Evolutionary conservation across 2,888 invertebrate genomes (phyloP).

Genomic region (Troilus luridus): DNA sequence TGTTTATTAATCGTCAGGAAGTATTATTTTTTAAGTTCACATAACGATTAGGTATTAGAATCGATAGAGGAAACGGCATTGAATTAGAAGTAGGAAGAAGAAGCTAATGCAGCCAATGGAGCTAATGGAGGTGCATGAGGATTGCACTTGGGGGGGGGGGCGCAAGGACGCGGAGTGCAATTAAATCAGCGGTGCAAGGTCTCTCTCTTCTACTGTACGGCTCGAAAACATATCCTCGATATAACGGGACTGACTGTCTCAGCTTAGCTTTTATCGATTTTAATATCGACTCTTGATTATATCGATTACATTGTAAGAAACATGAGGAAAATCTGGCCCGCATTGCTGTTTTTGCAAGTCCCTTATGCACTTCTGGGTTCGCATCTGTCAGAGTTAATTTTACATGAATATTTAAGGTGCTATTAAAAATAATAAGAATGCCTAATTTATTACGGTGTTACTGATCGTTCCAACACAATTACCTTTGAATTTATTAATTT

Average conservation of each 20-base stretch:
- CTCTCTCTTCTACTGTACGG: not conserved
- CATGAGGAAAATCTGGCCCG: not conserved
- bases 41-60: not conserved
- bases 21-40: not conserved
- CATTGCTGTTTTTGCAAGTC: not conserved
- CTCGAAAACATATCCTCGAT: not conserved
- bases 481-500: too few relatives aligned
- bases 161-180: slow-evolving; percentile 25
- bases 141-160: slow-evolving; percentile 39
- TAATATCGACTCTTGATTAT: not conserved
- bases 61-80: not conserved
- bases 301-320: not conserved
- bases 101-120: not conserved
- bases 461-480: too few relatives aligned
- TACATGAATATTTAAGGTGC: too few relatives aligned
- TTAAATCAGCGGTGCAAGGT: slow-evolving; percentile 7
- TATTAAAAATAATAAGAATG: too few relatives aligned
- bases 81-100: not conserved
- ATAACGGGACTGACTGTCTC: slow-evolving; percentile 17
- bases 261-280: not conserved
- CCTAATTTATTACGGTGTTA: too few relatives aligned
- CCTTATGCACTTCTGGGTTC: not conserved
- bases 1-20: not conserved
- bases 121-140: not conserved
- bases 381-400: not conserved